A percentile compares a stretch with the other conserved stretches of the same genome.
Evolutionary conservation across 2,888 invertebrate species (phyloP).

Genomic region (Arenicola marina): DNA sequence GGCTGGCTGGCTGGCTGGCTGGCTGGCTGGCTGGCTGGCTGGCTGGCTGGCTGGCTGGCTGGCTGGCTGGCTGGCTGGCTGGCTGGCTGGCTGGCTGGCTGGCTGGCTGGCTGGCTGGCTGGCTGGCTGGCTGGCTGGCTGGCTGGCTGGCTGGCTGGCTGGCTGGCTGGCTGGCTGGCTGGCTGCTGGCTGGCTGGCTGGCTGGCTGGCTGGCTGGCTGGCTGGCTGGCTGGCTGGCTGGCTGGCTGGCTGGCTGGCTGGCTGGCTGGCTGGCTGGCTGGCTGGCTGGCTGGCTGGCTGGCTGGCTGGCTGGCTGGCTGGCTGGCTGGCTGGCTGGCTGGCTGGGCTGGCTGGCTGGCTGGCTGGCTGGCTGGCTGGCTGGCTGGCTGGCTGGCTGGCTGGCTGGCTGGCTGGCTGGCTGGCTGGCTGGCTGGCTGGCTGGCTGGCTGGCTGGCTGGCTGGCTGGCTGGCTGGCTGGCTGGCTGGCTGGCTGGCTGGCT

Average conservation of each 20-base stretch:
- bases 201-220: constrained; percentile 1
- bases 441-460: constrained; percentile 1
- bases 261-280: constrained; percentile 1
- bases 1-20: constrained; percentile 1
- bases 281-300: constrained; percentile 1
- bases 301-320: constrained; percentile 1
- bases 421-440: constrained; percentile 1
- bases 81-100: constrained; percentile 1
- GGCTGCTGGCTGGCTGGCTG: too few species aligned
- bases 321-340: constrained; percentile 1
- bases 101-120: constrained; percentile 1
- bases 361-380: constrained; percentile 1
- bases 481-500: constrained; percentile 1
- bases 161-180: constrained; percentile 1
- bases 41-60: constrained; percentile 1
- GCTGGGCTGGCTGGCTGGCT: too few species aligned
- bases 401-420: constrained; percentile 1
- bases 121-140: constrained; percentile 1
- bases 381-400: constrained; percentile 1
- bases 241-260: constrained; percentile 1
- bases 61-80: constrained; percentile 1
- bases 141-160: constrained; percentile 1
- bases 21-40: constrained; percentile 1
- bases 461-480: constrained; percentile 1
- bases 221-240: constrained; percentile 1